phyloP scores from a whole-genome alignment of 2,888 invertebrate species.

The Spodoptera picta region DNA sequence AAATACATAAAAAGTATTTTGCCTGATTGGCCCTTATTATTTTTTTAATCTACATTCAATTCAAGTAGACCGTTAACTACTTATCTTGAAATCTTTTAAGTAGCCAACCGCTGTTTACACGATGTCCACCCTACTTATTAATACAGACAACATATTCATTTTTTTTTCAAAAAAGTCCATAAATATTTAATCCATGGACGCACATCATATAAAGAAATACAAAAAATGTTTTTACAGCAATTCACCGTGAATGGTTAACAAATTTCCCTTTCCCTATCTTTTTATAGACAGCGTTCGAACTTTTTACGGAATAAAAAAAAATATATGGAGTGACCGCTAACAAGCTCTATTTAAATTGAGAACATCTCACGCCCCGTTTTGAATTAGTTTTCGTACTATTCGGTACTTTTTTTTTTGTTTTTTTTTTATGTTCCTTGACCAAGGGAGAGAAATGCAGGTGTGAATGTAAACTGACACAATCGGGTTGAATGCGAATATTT shows the following conservation, averaged over 20 bases:
- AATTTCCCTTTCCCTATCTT: constrained; percentile 65
- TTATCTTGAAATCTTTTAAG: neutral
- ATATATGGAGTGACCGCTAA: constrained; percentile 73
- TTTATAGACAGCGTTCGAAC: neutral
- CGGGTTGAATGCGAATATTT: neutral
- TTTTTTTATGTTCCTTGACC: constrained; percentile 26
- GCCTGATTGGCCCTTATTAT: too few species aligned
- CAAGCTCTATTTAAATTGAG: constrained; percentile 66
- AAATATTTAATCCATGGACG: constrained; percentile 59
- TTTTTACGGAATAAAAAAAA: constrained; percentile 45
- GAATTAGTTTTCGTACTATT: constrained; percentile 1
- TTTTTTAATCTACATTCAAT: too few species aligned
- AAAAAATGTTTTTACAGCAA: constrained; percentile 72
- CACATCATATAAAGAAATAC: constrained; percentile 36
- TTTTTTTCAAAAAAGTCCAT: constrained; percentile 38
- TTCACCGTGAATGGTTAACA: constrained; percentile 68
- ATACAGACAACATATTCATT: constrained; percentile 10
- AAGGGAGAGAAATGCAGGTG: constrained; percentile 22
- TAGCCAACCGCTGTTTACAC: constrained; percentile 3
- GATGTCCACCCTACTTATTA: constrained; percentile 12
- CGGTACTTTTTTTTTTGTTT: constrained; percentile 11
- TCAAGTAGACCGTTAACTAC: too few species aligned
- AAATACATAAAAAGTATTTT: too few species aligned
- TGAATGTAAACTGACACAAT: neutral
- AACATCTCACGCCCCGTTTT: constrained; percentile 70